phyloP scores from a whole-genome alignment of 2,113 vertebrate species.

The Callospermophilus lateralis region DNA sequence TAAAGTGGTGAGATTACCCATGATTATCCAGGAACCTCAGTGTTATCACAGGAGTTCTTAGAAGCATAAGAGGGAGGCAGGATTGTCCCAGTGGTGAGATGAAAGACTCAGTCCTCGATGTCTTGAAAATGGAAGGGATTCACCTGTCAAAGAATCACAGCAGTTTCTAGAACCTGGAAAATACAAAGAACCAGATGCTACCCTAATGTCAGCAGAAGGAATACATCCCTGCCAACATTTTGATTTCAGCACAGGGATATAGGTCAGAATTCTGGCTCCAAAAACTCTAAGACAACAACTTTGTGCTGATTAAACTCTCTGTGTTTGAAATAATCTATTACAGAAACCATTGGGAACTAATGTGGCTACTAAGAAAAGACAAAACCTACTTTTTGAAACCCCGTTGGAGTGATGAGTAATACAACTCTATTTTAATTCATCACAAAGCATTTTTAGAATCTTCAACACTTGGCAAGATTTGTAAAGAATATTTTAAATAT shows the following conservation, averaged over 20 bases:
- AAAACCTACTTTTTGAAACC: neutral
- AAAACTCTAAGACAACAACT: neutral
- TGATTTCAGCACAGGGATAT: neutral
- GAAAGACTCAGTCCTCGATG: neutral
- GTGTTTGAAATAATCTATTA: neutral
- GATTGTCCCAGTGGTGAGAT: neutral
- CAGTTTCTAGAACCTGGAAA: neutral
- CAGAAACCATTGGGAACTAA: neutral
- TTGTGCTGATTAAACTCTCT: neutral
- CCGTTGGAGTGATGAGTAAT: neutral
- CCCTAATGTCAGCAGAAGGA: neutral
- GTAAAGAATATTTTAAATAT: neutral
- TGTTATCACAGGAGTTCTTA: neutral
- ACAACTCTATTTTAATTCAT: neutral
- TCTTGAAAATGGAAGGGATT: neutral
- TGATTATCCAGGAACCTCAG: neutral
- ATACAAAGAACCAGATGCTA: neutral
- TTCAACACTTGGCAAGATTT: neutral
- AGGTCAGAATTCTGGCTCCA: neutral
- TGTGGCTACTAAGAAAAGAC: neutral
- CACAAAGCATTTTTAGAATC: neutral
- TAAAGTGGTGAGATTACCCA: neutral
- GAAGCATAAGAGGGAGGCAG: neutral
- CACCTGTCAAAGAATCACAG: neutral
- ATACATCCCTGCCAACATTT: neutral